Conservation (phyloP, 2,888 invertebrate species). For the Anthoptus insignis region DNA sequence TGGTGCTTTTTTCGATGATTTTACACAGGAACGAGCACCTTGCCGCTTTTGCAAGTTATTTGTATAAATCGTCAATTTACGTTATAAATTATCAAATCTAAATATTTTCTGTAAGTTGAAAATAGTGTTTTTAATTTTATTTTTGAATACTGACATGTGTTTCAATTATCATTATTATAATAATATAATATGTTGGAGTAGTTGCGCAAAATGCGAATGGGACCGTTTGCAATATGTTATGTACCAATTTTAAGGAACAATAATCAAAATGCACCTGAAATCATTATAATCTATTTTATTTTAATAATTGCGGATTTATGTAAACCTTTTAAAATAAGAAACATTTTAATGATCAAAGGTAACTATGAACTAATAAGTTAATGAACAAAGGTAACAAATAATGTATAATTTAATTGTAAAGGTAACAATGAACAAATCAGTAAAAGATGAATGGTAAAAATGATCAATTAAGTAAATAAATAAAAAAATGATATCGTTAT, state of each 20-base stretch:
- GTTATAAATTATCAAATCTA: conserved; percentile 22
- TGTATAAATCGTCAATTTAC: conserved; percentile 22
- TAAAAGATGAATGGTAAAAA: no score
- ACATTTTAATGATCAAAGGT: not conserved
- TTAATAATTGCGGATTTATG: not conserved
- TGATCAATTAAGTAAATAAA: not conserved
- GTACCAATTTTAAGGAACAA: conserved; percentile 1
- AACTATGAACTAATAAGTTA: conserved; percentile 2
- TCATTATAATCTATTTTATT: not conserved
- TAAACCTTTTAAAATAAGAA: not conserved
- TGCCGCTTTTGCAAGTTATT: conserved; percentile 35
- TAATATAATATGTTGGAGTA: conserved; percentile 11
- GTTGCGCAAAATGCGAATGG: conserved; percentile 26
- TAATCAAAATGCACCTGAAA: not conserved
- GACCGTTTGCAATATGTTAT: conserved; percentile 4
- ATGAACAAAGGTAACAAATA: not conserved
- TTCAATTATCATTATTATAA: conserved; percentile 18
- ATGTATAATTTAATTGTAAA: no score
- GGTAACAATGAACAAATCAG: not conserved
- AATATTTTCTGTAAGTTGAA: conserved; percentile 13
- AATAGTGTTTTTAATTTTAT: conserved; percentile 14
- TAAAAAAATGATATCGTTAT: conserved; percentile 40
- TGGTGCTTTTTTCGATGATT: conserved; percentile 39
- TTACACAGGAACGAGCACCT: conserved; percentile 34
- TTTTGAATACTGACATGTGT: conserved; percentile 24